Percentiles rank a stretch among this genome's conserved stretches.
Evolutionary conservation across 2,113 vertebrate genomes (phyloP).

Genomic region (Mormyrus iriodes): DNA sequence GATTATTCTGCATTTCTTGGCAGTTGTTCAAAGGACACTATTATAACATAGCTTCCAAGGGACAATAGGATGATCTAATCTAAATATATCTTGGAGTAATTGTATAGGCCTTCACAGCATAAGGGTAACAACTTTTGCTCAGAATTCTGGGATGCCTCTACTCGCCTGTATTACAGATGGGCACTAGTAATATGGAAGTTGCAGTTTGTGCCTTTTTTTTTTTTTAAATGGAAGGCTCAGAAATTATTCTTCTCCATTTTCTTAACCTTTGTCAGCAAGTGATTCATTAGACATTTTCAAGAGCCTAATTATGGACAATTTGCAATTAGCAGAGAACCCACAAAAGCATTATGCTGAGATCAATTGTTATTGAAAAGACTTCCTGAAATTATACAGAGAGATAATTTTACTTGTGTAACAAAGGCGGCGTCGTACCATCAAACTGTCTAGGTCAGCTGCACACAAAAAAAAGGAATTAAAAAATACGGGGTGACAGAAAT

Average conservation of each 20-base stretch:
- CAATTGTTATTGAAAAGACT: slow-evolving; percentile 10
- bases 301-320: slow-evolving; percentile 3
- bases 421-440: background rate
- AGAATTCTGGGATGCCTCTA: background rate
- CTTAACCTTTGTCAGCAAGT: background rate
- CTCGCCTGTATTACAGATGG: background rate
- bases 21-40: background rate
- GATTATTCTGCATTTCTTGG: background rate
- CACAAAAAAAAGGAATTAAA: background rate
- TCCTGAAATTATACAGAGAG: background rate
- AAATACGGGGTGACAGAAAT: background rate
- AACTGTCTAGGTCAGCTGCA: background rate
- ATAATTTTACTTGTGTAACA: background rate
- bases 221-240: background rate
- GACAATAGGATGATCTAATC: background rate
- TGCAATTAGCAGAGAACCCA: background rate
- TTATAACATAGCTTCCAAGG: background rate
- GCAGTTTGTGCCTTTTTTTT: background rate
- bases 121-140: background rate
- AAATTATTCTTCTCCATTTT: background rate
- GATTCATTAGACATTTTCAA: slow-evolving; percentile 5
- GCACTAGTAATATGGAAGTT: background rate
- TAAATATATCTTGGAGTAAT: background rate
- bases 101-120: background rate
- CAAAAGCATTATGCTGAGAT: background rate